Base-by-base conservation (phyloP, 1,140 invertebrate species). In the Drosophila nebulosa region DNA sequence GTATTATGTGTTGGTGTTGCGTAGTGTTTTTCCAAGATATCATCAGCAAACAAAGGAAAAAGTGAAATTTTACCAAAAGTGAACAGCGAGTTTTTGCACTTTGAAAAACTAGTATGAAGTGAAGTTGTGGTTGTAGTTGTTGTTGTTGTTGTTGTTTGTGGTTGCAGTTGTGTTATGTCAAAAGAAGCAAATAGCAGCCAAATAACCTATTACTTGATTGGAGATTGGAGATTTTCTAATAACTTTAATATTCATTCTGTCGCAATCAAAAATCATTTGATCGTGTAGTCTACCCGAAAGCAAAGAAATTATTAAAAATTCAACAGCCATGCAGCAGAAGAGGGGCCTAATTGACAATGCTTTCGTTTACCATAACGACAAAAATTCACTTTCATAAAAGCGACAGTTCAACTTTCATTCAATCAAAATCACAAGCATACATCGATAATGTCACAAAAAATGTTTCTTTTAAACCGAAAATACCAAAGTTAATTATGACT, bases 61-160 rank as follows among this genome's bases (percentile, higher is more conserved):
- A 84, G 80, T 84, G 83, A 86, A 88, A 81, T 88, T 78, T 78
- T 55, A 61, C 75, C 73, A 81, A 88, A 70, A 69, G 64, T 64
- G 60, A 61, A 46, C 36, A 64, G 70, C 55, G 30, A 71, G 64
- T 62, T 62, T 74, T 67, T 75, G 73, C 62, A 79, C 24, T 57
- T 46, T 67, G 63, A 26, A 73, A 74, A 74, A 74, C 71, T 57
- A 64, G 71, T 74, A 72, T 74, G 36, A 74, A 24, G 26, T 46
- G 57, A 27, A 16, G 57, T 39, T 16, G 18, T 18, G 36, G 30
- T 32, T 56, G 35, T 27, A 10, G 56, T 57, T 74, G 30, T 52
- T 36, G n/a, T 50, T 51, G 51, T 64, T 32, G 60, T 68, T 63
- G 66, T 64, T 42, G 9, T 42, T 42, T 42, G 39, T 46, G 9